Conservation (phyloP, 2,113 vertebrate species). For the Anarrhichthys ocellatus region DNA sequence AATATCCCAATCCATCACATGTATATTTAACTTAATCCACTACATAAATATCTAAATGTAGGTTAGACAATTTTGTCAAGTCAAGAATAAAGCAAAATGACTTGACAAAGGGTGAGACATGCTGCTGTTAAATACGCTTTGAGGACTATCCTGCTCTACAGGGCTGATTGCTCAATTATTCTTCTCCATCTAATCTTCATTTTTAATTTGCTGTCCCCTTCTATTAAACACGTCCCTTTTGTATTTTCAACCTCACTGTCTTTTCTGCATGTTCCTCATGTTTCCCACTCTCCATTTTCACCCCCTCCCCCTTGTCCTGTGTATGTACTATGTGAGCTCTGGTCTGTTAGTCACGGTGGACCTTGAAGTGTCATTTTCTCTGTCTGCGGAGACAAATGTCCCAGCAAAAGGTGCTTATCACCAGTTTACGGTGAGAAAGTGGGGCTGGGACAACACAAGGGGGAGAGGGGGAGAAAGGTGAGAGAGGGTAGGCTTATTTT, state of each 20-base stretch:
- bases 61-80: neutral
- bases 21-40: neutral
- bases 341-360: slow-evolving; percentile 49
- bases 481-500: neutral
- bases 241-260: neutral
- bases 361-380: slow-evolving; percentile 71
- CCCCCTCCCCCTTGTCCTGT: neutral
- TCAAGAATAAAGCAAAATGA: neutral
- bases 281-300: neutral
- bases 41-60: neutral
- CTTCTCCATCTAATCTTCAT: slow-evolving; percentile 4
- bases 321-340: slow-evolving; percentile 5
- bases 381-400: slow-evolving; percentile 61
- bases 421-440: slow-evolving; percentile 30
- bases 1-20: neutral
- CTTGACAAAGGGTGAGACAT: too few relatives aligned
- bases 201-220: neutral
- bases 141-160: slow-evolving; percentile 12
- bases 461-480: neutral
- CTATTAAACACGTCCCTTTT: neutral
- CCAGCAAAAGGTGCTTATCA: slow-evolving; percentile 55
- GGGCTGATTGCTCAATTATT: slow-evolving; percentile 14
- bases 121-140: neutral
- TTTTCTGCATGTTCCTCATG: neutral
- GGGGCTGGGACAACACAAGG: slow-evolving; percentile 14